A percentile compares a stretch with the other conserved stretches of the same genome.
These are phyloP conservation scores for Ranitomeya variabilis DNA, from an alignment of 2,113 vertebrate genomes.

Conservation along the genomic window DNA sequence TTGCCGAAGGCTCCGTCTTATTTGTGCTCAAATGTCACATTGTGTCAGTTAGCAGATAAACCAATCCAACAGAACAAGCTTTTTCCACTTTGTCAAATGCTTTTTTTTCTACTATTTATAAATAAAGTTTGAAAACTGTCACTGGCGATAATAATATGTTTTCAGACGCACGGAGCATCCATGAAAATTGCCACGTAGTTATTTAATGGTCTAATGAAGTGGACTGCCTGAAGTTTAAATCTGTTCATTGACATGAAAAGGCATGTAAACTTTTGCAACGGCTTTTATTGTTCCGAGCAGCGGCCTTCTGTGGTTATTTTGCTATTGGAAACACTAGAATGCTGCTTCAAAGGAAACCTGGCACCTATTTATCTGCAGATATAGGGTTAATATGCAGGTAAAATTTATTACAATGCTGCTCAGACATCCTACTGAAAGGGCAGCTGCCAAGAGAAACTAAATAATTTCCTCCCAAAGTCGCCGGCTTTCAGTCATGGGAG, in stretches of 20 bases:
- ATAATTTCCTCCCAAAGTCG: too few species aligned
- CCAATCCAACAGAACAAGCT: background rate
- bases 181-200: background rate
- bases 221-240: background rate
- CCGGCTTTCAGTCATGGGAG: too few species aligned
- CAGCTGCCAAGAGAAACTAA: too few species aligned
- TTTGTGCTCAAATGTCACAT: constrained; percentile 31
- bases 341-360: too few species aligned
- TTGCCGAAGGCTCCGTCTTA: constrained; percentile 49
- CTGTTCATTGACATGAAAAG: background rate
- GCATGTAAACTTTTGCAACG: background rate
- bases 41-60: constrained; percentile 1
- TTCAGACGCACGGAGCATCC: too few species aligned
- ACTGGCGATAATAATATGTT: background rate
- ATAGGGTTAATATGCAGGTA: too few species aligned
- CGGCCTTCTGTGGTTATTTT: background rate
- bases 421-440: too few species aligned
- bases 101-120: background rate
- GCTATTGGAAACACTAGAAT: too few species aligned
- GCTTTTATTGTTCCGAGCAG: background rate
- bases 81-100: background rate
- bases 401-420: too few species aligned
- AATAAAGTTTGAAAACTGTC: background rate
- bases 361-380: too few species aligned
- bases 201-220: background rate